Evolutionary conservation across 1,140 invertebrate species (phyloP).

Genomic region (Uloborus diversus): DNA sequence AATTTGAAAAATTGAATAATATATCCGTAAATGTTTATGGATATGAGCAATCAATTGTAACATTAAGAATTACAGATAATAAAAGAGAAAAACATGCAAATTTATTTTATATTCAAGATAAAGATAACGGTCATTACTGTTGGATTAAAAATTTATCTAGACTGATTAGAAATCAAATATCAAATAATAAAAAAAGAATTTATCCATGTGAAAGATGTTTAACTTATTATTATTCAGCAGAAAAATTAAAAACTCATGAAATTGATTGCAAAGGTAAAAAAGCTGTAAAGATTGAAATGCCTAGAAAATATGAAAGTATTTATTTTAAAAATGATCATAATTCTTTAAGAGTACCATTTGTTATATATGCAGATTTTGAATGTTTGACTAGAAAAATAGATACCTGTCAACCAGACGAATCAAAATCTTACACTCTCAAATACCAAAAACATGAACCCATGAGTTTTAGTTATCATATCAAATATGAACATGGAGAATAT

Average conservation of each 20-base stretch:
- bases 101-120: conserved; percentile 9
- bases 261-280: background rate
- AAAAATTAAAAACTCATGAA: background rate
- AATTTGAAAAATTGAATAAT: conserved; percentile 30
- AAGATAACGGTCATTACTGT: conserved; percentile 16
- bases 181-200: background rate
- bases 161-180: background rate
- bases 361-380: conserved; percentile 17
- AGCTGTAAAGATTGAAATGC: background rate
- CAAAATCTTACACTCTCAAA: no score
- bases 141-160: background rate
- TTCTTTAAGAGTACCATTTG: conserved; percentile 14
- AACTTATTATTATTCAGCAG: background rate
- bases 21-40: conserved; percentile 25
- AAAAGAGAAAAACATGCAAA: conserved; percentile 26
- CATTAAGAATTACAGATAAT: background rate
- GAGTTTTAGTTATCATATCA: no score
- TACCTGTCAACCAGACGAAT: no score
- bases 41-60: background rate
- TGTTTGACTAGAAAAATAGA: no score
- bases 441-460: no score
- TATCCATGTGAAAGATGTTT: conserved; percentile 7
- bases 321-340: conserved; percentile 3
- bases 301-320: background rate
- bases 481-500: no score